These are phyloP conservation scores for Drosophila yooni DNA, from an alignment of 2,888 invertebrate species.

Conservation along the genomic window DNA sequence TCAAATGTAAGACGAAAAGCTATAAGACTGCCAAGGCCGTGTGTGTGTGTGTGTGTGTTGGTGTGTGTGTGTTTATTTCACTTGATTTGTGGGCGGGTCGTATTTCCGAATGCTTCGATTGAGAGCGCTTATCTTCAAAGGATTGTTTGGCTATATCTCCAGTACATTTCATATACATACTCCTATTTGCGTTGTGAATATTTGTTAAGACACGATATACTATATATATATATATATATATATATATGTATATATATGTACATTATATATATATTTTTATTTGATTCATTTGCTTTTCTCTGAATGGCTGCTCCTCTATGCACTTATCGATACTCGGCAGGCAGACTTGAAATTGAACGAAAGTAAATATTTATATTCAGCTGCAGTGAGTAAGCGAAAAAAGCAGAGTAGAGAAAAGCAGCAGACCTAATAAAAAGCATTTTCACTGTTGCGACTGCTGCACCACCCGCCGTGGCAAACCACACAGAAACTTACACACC, in stretches of 20 bases:
- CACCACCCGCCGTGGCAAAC: constrained; percentile 2
- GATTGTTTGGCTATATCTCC: constrained; percentile 13
- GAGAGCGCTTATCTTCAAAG: constrained; percentile 60
- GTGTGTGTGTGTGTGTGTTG: constrained; percentile 4
- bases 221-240: not conserved
- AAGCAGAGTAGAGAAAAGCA: constrained; percentile 1
- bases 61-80: constrained; percentile 12
- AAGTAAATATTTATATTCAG: constrained; percentile 66
- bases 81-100: constrained; percentile 6
- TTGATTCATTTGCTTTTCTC: not conserved
- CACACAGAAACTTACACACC: constrained; percentile 17
- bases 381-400: constrained; percentile 29
- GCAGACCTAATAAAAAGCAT: constrained; percentile 52
- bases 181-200: not conserved
- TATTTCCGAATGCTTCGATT: constrained; percentile 42
- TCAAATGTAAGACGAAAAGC: constrained; percentile 43
- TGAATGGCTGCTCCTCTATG: constrained; percentile 8
- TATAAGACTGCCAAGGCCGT: constrained; percentile 42
- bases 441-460: constrained; percentile 17
- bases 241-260: not conserved
- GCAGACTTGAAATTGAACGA: constrained; percentile 58
- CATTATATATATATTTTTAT: not conserved
- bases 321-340: constrained; percentile 65
- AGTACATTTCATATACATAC: not conserved
- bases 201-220: constrained; percentile 1